Base-by-base conservation (phyloP, 2,888 invertebrate genomes). In the Mallateleia sp. region DNA sequence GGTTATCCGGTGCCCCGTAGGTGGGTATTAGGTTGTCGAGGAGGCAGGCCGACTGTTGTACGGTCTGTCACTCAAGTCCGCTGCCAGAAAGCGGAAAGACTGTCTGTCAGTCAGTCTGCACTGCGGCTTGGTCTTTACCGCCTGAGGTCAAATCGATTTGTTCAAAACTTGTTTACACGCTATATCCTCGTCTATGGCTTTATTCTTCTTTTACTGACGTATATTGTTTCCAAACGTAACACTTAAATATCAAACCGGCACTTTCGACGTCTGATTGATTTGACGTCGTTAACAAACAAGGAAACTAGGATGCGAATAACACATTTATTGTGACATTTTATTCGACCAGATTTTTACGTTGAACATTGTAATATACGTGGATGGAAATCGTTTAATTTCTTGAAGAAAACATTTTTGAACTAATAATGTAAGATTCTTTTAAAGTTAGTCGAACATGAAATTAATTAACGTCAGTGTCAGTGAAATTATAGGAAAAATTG, bases 21-120 rank as follows among this genome's bases (percentile, higher is more conserved):
- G 93, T 94, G 92, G 94, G 94, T 94, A 95, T 95, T 95, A 95
- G 93, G 92, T 93, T 94, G 95, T 95, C 95, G 93, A 91, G 90
- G 88, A 90, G 90, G 92, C 91, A 91, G 92, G 92, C 91, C 86
- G 90, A 89, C 91, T 90, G 91, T 89, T 88, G 89, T 88, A 91
- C 90, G 87, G 90, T 90, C 90, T 89, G 91, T 92, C 92, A 92
- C 91, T 92, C 92, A 92, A 88, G 79, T 78, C 84, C 88, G 83
- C 83, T 86, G 88, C 87, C 79, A 90, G 87, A 89, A 87, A 88
- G 78, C 85, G 85, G 84, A 89, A 90, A 91, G 91, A 91, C 93
- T 93, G 93, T 92, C 93, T 92, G 92, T 93, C 93, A 93, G 89
- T 89, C 90, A 91, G 88, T 86, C 89, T 89, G 88, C 86, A 79